Evolutionary conservation across 2,888 invertebrate species (phyloP).

Genomic region (Antheraea assamensis): DNA sequence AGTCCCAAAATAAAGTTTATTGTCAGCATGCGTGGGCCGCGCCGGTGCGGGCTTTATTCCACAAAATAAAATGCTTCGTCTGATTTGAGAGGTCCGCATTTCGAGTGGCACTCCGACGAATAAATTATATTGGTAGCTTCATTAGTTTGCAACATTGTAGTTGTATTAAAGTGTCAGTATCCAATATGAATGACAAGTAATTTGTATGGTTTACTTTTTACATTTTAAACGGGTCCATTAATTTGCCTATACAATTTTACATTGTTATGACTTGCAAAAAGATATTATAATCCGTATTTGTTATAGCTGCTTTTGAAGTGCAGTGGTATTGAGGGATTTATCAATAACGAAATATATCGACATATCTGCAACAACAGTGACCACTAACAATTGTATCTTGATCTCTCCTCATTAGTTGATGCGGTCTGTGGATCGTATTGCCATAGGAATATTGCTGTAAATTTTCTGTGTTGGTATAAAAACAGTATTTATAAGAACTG

Average conservation of each 20-base stretch:
- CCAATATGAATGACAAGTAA: slow-evolving; percentile 21
- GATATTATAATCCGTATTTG: background rate
- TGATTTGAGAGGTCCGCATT: slow-evolving; percentile 31
- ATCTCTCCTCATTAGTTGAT: background rate
- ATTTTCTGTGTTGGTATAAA: background rate
- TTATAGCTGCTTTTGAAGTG: background rate
- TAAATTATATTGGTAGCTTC: slow-evolving; percentile 24
- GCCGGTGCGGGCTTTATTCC: slow-evolving; percentile 44
- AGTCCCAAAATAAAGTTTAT: slow-evolving; percentile 74
- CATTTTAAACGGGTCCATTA: slow-evolving; percentile 9
- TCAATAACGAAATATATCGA: background rate
- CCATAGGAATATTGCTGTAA: background rate
- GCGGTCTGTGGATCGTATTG: background rate
- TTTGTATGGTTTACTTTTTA: slow-evolving; percentile 14
- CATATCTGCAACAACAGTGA: background rate
- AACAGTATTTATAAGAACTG: background rate
- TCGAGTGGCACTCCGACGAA: slow-evolving; percentile 29
- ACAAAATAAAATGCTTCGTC: slow-evolving; percentile 25
- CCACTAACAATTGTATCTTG: background rate
- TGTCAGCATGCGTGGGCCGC: slow-evolving; percentile 61
- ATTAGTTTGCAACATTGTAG: slow-evolving; percentile 36
- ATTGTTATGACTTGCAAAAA: background rate
- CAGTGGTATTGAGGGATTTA: background rate
- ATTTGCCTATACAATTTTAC: background rate
- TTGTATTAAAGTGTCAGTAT: slow-evolving; percentile 13